Conservation (phyloP, 2,888 invertebrate species). For the Epirrita christyi region DNA sequence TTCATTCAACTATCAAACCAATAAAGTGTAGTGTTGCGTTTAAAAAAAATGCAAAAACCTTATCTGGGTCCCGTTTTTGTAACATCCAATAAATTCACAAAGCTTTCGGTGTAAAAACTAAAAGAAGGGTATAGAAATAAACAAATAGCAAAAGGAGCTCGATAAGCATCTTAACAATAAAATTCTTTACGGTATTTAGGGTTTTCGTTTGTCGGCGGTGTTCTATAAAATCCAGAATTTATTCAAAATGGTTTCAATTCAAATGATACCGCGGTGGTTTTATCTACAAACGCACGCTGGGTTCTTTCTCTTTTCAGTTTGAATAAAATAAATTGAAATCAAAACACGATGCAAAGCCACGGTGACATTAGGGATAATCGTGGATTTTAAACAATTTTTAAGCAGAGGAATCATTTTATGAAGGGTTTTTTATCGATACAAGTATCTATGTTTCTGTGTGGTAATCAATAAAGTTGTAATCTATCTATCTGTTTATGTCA, state of each 20-base stretch:
- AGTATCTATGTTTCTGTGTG: no score
- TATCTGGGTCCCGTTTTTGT: neutral
- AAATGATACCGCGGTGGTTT: slow-evolving; percentile 3
- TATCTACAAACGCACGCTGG: slow-evolving; percentile 7
- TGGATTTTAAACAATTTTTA: neutral
- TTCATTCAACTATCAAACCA: no score
- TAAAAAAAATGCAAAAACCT: no score
- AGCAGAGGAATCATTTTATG: no score
- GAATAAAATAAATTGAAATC: slow-evolving; percentile 11
- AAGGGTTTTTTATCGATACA: no score
- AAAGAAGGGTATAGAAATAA: slow-evolving; percentile 2
- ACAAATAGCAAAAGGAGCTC: slow-evolving; percentile 4
- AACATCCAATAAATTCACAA: slow-evolving; percentile 3
- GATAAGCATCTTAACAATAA: slow-evolving; percentile 4
- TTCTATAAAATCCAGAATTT: slow-evolving; percentile 19
- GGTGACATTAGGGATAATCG: neutral
- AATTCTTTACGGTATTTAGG: slow-evolving; percentile 5
- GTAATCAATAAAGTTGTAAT: no score
- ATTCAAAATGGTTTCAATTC: slow-evolving; percentile 15
- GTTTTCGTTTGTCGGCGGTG: slow-evolving; percentile 8
- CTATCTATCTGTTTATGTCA: no score
- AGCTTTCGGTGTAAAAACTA: neutral
- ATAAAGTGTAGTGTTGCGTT: no score
- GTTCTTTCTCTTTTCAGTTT: slow-evolving; percentile 13
- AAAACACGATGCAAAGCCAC: no score